A percentile compares a stretch with the other conserved stretches of the same genome.
phyloP scores from a whole-genome alignment of 2,113 vertebrate species.

The Sus scrofa region DNA sequence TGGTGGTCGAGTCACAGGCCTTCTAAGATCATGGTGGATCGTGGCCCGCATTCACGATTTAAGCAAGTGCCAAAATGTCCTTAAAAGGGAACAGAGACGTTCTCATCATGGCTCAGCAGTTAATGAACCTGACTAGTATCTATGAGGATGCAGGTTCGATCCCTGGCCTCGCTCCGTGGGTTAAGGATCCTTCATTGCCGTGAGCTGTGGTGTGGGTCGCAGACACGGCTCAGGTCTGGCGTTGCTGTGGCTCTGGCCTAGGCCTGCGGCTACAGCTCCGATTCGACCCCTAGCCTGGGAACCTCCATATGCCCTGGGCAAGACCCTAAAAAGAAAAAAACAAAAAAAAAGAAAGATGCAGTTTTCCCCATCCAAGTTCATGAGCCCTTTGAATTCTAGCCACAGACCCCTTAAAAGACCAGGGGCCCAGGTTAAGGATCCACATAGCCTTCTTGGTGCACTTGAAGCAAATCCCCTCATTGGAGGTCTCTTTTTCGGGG shows the following conservation, averaged over 20 bases:
- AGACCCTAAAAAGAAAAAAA: too few species aligned
- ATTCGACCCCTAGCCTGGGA: too few species aligned
- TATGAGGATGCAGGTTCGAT: too few species aligned
- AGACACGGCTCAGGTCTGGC: too few species aligned
- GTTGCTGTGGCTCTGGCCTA: too few species aligned
- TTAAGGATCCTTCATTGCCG: too few species aligned
- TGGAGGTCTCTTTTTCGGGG: background rate
- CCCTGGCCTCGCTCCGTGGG: too few species aligned
- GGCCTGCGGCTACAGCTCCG: too few species aligned
- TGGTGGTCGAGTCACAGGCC: background rate
- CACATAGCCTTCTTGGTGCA: background rate
- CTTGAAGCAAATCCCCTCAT: background rate
- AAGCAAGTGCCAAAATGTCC: constrained; percentile 1
- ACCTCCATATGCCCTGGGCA: too few species aligned
- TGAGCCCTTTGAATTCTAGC: background rate
- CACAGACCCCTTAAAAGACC: background rate
- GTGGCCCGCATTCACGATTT: background rate
- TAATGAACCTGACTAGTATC: too few species aligned
- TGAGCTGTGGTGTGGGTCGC: too few species aligned
- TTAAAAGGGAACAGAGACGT: background rate
- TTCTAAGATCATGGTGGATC: background rate
- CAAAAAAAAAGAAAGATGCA: background rate
- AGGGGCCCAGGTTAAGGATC: background rate
- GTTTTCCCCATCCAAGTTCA: constrained; percentile 1
- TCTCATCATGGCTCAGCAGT: too few species aligned